A percentile compares a stretch with the other conserved stretches of the same genome.
Evolutionary conservation across 2,113 vertebrate species (phyloP).

Genomic region (Lepidothrix coronata): DNA sequence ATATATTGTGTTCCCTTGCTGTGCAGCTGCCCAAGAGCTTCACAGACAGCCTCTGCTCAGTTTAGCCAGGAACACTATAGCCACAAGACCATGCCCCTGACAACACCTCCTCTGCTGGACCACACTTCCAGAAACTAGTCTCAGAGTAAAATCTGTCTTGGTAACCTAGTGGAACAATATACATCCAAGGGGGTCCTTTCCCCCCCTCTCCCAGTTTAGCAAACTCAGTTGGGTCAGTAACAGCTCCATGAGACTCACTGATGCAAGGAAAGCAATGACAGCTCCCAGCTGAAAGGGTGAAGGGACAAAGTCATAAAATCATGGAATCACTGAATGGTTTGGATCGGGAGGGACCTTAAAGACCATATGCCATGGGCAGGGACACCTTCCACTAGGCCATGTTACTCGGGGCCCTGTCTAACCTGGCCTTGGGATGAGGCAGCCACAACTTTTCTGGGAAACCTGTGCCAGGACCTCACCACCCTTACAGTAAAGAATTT

Average conservation of each 20-base stretch:
- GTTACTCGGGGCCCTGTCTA: neutral
- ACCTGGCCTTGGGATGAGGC: neutral
- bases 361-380: neutral
- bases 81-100: rapidly evolving
- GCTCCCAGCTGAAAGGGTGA: neutral
- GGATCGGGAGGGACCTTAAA: neutral
- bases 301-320: neutral
- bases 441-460: neutral
- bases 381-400: neutral
- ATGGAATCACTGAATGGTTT: neutral
- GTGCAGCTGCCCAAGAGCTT: neutral
- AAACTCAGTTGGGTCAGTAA: neutral
- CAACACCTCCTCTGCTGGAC: neutral
- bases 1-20: neutral
- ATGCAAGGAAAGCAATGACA: neutral
- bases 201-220: neutral
- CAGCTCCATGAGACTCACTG: neutral
- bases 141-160: neutral
- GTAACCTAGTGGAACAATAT: neutral
- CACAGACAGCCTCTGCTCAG: neutral
- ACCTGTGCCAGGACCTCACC: neutral
- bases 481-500: neutral
- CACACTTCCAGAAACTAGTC: neutral
- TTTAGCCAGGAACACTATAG: neutral
- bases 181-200: neutral